phyloP scores from a whole-genome alignment of 1,140 invertebrate species.

The Lysiphlebus fabarum region DNA sequence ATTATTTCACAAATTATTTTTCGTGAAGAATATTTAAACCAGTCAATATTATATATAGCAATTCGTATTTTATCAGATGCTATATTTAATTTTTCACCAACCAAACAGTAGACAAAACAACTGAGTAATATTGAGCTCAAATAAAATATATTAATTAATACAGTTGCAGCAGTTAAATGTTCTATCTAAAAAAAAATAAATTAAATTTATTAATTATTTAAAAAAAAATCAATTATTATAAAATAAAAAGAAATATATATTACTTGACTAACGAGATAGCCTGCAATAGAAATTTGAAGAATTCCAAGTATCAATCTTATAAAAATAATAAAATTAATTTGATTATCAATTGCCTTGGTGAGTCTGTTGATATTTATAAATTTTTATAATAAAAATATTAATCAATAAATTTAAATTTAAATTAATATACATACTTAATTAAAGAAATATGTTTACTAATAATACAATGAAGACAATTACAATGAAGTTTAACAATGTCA shows the following conservation, averaged over 20 bases:
- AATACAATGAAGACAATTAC: slow-evolving; percentile 16
- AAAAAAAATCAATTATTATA: no score
- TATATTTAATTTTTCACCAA: slow-evolving; percentile 8
- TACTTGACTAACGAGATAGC: no score
- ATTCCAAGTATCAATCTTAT: no score
- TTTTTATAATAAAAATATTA: background rate
- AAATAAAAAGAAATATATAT: no score
- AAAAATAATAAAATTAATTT: no score
- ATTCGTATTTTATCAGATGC: background rate
- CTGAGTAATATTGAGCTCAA: background rate
- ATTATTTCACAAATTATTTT: slow-evolving; percentile 1
- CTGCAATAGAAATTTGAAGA: no score
- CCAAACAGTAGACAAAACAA: slow-evolving; percentile 14
- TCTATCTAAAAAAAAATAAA: no score
- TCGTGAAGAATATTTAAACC: background rate
- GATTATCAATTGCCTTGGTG: background rate
- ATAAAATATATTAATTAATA: background rate
- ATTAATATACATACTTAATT: background rate
- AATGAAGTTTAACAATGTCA: background rate
- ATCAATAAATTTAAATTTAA: background rate
- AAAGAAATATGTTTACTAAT: slow-evolving; percentile 9
- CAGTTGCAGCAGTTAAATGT: no score
- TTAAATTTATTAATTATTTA: no score
- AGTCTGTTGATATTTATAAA: background rate
- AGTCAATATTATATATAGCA: slow-evolving; percentile 3